Conservation (phyloP, 2,113 vertebrate genomes). For the Ctenomys sociabilis region DNA sequence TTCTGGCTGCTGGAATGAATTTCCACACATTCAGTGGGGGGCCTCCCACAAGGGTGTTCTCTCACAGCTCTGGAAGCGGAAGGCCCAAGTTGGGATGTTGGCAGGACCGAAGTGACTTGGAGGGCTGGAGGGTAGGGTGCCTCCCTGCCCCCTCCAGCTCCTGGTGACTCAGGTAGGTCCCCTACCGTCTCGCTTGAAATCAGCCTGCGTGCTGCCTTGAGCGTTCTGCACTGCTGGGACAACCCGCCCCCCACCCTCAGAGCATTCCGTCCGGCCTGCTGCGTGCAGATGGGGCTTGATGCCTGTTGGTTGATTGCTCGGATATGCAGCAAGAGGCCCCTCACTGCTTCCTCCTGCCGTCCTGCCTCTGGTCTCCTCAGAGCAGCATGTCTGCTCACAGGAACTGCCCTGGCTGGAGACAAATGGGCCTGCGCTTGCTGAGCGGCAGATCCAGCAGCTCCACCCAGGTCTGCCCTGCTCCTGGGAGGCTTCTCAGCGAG, state of each 20-base stretch:
- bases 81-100: neutral
- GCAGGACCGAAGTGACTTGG: neutral
- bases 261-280: neutral
- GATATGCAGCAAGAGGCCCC: neutral
- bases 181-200: too few relatives aligned
- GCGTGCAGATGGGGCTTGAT: accelerated
- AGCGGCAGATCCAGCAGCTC: neutral
- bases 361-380: neutral
- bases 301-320: neutral
- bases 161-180: neutral
- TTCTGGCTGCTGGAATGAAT: neutral
- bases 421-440: neutral
- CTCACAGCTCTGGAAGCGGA: neutral
- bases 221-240: too few relatives aligned
- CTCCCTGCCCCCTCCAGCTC: too few relatives aligned
- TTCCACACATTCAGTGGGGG: accelerated
- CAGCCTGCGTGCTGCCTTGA: neutral
- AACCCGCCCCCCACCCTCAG: neutral
- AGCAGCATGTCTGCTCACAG: neutral
- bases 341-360: neutral
- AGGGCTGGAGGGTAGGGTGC: neutral
- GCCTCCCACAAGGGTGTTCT: neutral
- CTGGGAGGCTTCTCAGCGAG: accelerated
- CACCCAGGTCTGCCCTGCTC: neutral
- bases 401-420: neutral